Percentiles rank a stretch among this genome's conserved stretches.
Conservation (phyloP, 2,888 invertebrate genomes). For the Rhyacophila evoluta region DNA sequence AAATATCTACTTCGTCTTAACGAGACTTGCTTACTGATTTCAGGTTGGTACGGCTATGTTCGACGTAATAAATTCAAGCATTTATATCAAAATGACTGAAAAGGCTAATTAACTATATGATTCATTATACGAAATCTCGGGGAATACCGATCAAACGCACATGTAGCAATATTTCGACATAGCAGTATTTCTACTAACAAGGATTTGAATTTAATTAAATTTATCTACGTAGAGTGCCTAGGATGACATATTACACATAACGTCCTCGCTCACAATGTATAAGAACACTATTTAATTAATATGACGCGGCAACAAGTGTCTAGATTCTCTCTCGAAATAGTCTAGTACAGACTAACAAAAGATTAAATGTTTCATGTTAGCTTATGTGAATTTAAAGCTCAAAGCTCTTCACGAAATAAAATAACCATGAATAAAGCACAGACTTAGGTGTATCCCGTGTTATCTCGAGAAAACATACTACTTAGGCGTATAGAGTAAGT, state of each 20-base stretch:
- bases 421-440: no score
- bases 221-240: constrained; percentile 9
- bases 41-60: no score
- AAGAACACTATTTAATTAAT: constrained; percentile 3
- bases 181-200: neutral
- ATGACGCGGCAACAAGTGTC: constrained; percentile 6
- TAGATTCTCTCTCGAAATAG: neutral
- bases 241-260: neutral
- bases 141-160: neutral
- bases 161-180: neutral
- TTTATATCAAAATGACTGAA: no score
- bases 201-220: constrained; percentile 24
- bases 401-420: no score
- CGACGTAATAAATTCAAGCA: no score
- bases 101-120: neutral
- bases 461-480: no score
- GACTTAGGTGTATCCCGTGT: no score
- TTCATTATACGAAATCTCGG: neutral
- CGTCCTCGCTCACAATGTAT: neutral
- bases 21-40: no score
- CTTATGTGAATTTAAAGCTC: no score
- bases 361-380: no score
- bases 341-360: neutral
- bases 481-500: no score
- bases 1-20: no score